Base-by-base conservation (phyloP, 2,888 invertebrate species). In the Salpingus planirostris region DNA sequence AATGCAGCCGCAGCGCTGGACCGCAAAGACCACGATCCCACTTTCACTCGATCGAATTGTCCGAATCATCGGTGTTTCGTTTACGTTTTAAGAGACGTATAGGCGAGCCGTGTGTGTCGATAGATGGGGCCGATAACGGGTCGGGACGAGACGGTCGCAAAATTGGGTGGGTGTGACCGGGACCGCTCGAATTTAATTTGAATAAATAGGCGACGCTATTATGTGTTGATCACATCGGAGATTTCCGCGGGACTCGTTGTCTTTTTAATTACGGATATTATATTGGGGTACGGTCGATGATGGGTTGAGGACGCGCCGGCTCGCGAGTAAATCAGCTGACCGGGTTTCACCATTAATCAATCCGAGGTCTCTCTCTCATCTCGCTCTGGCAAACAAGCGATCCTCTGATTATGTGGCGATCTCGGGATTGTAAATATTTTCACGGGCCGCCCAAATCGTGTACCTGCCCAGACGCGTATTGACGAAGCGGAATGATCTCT, bases 391-490 rank as follows among this genome's bases (percentile, higher is more conserved):
- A 45, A 49, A 47, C 46, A 42, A 48, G 45, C 45, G 38, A 44
- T 37, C 40, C 40, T 45, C 37, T 45, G 48, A 49, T 49, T 49
- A 49, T 46, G n/a, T n/a, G 41, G 42, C 42, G 42, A 43, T 44
- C 44, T 38, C 31, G 43, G 40, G 46, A 49, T 43, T 50, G 49
- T 54, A 52, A 52, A 52, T 54, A 52, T 54, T 49, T 53, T 47
- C 50, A 48, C 43, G 50, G 49, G 50, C 55, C 52, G 52, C 55
- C 55, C 52, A 54, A 55, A 52, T 44, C 54, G 44, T 54, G 54
- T 54, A 50, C 43, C 50, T 48, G 47, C 44, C 40, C 36, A n/a
- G n/a, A 44, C 36, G 35, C 37, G 42, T 41, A 40, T 41, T 49
- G 50, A 51, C 51, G 44, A 41, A 42, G 48, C 29, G 40, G 44